Evolutionary conservation across 2,113 vertebrate species (phyloP).

Genomic region (Thoracochromis brauschi): DNA sequence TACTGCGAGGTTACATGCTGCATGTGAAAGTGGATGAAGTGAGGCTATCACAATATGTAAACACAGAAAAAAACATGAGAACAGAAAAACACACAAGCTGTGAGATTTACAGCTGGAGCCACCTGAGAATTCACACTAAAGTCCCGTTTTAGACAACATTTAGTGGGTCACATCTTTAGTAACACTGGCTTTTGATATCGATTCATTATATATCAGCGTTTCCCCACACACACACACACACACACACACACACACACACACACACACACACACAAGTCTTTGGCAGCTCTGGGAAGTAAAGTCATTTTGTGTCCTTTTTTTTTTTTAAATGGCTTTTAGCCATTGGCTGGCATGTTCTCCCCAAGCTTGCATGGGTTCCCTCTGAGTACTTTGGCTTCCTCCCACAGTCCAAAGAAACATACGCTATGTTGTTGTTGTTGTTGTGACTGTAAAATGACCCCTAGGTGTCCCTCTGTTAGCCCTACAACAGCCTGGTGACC

Average conservation of each 20-base stretch:
- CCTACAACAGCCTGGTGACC: background rate
- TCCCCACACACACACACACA: background rate
- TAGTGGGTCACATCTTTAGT: background rate
- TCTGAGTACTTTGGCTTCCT: background rate
- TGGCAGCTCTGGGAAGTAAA: background rate
- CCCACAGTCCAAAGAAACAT: background rate
- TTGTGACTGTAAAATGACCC: background rate
- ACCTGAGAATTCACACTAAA: background rate
- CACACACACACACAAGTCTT: background rate
- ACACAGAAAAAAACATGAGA: background rate
- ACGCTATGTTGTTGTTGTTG: background rate
- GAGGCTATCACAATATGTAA: background rate
- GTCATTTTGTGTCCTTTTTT: background rate
- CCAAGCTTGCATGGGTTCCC: background rate
- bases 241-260: background rate
- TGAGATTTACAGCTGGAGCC: background rate
- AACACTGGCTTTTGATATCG: background rate
- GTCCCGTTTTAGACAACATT: fast-evolving
- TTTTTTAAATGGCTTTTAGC: background rate
- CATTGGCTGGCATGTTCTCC: background rate
- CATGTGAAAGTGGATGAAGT: background rate
- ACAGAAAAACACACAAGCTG: constrained; percentile 8
- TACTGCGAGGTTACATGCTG: background rate
- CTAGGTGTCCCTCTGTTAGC: background rate
- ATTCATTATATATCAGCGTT: background rate